Evolutionary conservation across 1,140 invertebrate species (phyloP).

Genomic region (Helicoverpa armigera): DNA sequence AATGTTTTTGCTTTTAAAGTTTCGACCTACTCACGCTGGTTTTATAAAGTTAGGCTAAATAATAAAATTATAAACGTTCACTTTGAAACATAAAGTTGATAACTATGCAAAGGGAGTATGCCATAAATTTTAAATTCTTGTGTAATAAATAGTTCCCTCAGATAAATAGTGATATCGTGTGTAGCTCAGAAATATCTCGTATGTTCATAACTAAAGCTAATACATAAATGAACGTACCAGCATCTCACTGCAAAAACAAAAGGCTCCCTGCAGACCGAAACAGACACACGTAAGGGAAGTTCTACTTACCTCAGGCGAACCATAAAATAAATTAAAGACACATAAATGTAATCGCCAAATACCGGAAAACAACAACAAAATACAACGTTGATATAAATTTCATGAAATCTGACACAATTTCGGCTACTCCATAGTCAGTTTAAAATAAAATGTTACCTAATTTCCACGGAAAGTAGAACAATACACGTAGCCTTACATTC

Average conservation of each 20-base stretch:
- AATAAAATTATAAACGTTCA: too few species aligned
- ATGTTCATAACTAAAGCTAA: too few species aligned
- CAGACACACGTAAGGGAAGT: slow-evolving; percentile 3
- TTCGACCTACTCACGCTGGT: not conserved
- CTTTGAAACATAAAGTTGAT: too few species aligned
- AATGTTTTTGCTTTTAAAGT: not conserved
- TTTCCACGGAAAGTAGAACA: slow-evolving; percentile 34
- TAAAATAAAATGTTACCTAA: slow-evolving; percentile 23
- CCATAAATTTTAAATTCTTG: too few species aligned
- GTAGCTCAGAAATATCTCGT: too few species aligned
- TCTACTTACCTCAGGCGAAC: not conserved
- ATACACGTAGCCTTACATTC: slow-evolving; percentile 26
- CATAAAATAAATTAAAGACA: slow-evolving; percentile 17
- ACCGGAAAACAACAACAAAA: not conserved
- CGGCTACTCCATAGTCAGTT: slow-evolving; percentile 25
- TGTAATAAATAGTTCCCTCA: too few species aligned
- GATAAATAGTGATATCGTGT: too few species aligned
- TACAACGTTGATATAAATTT: slow-evolving; percentile 3
- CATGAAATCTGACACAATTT: slow-evolving; percentile 20
- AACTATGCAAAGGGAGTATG: too few species aligned
- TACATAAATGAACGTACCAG: too few species aligned
- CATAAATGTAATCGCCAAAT: slow-evolving; percentile 23
- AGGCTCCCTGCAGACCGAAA: not conserved
- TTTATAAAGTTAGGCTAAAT: too few species aligned
- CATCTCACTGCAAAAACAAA: slow-evolving; percentile 13